A percentile compares a stretch with the other conserved stretches of the same genome.
phyloP scores from a whole-genome alignment of 2,797 vertebrate genomes.

The Leucoraja ocellata region DNA sequence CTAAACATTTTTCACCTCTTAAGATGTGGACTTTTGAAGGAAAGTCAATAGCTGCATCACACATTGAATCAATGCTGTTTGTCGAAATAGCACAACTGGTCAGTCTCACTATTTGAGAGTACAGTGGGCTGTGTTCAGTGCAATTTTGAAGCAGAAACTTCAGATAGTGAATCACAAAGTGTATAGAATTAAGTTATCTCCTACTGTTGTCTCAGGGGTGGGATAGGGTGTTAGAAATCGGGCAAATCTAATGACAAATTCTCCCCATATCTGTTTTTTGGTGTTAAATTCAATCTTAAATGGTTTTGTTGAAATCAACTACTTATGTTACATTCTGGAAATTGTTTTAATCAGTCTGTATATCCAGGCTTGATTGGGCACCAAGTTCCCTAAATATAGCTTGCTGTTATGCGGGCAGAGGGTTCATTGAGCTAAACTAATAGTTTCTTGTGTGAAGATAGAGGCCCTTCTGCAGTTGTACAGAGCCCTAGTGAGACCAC shows the following conservation, averaged over 20 bases:
- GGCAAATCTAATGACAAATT: neutral
- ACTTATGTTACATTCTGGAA: neutral
- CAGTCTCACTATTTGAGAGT: neutral
- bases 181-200: neutral
- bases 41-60: neutral
- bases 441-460: constrained; percentile 1
- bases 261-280: neutral
- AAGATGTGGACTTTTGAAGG: neutral
- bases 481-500: too few species aligned
- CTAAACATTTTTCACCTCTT: neutral
- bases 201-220: neutral
- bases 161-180: neutral
- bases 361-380: neutral
- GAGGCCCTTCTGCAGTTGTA: too few species aligned
- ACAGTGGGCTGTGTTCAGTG: too few species aligned
- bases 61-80: neutral
- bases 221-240: neutral
- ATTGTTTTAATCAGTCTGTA: constrained; percentile 3
- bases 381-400: too few species aligned
- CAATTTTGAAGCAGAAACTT: neutral
- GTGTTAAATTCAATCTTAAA: neutral
- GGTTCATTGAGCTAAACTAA: neutral
- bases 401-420: neutral
- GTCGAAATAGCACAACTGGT: neutral
- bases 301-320: neutral